Evolutionary conservation across 2,113 vertebrate species (phyloP), one percentile per base, ranked within the genome.

Genomic region (Channa argus): DNA sequence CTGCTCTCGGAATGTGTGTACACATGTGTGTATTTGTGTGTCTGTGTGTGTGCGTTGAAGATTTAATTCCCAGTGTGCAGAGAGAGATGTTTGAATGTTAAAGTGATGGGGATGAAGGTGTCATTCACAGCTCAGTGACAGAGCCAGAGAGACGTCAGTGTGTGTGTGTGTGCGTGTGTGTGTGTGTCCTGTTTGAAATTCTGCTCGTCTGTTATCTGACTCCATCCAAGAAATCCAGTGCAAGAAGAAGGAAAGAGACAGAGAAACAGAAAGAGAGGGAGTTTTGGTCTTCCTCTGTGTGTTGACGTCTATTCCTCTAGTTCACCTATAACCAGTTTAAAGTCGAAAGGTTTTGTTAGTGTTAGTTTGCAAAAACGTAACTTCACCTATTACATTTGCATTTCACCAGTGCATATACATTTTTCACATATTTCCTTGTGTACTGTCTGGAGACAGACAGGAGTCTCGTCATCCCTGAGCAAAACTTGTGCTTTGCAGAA

Each of bases 91-190:
- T 80, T 87, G 83, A 89, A 87, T 87, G 83, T 84, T 82, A 81
- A 84, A 87, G 81, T 52, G 53, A 86, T 11, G 37, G 60, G 59
- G 82, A 90, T 89, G 88, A 91, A 90, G 85, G 90, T 90, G 88
- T 88, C 88, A 88, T 90, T 91, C 90, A 87, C 88, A 91, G 88
- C 88, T 90, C 90, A 75, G 79, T 83, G 75, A 83, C 84, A 77
- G 46, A 70, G 71, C 58, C 71, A 38, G 52, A 63, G 59, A 15
- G 14, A 59, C 41, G 60, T 45, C 12, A 52, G 68, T 63, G 51
- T 46, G 71, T 73, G 72, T 65, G 54, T 71, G 55, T 81, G 59
- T 80, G 79, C 60, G 65, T 59, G 72, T 68, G 73, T 54, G 69
- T 47, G 79, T 53, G 79, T 63, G 78, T 79, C 79, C 88, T 87